Percentiles rank a stretch among this genome's conserved stretches.
Evolutionary conservation across 2,797 vertebrate species (phyloP).

Genomic region (Lepus townsendii): DNA sequence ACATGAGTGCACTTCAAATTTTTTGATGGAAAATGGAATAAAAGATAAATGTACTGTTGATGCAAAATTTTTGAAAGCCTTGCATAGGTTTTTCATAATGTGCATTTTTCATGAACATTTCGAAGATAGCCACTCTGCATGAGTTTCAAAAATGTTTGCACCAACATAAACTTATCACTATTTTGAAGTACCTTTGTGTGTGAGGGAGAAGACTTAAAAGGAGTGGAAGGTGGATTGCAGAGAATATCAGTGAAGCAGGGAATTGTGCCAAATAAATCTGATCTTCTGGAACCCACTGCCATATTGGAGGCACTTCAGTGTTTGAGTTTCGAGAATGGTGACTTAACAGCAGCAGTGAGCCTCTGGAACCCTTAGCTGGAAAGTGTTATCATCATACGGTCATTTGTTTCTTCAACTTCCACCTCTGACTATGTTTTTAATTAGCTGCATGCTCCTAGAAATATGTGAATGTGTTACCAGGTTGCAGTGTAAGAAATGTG

Average conservation of each 20-base stretch:
- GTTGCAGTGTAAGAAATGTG: conserved; percentile 17
- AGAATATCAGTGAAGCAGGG: background rate
- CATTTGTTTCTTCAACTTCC: conserved; percentile 28
- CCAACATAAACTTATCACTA: too few species aligned
- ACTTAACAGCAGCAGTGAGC: background rate
- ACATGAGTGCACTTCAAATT: too few species aligned
- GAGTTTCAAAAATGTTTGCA: too few species aligned
- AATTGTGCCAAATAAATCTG: background rate
- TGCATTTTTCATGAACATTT: too few species aligned
- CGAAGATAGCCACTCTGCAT: too few species aligned
- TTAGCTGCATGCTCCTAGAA: conserved; percentile 58
- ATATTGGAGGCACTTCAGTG: background rate
- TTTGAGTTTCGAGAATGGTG: background rate
- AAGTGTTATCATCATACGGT: background rate
- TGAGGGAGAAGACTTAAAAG: background rate
- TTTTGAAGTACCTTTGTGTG: too few species aligned
- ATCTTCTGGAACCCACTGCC: background rate
- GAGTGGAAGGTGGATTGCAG: background rate
- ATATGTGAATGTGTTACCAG: conserved; percentile 19
- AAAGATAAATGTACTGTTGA: too few species aligned
- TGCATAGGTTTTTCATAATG: too few species aligned
- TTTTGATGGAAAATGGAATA: too few species aligned
- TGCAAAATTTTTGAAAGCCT: too few species aligned
- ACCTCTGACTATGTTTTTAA: conserved; percentile 52
- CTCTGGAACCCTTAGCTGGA: background rate